Conservation (phyloP, 2,888 invertebrate species). For the Agrochola lychnidis region DNA sequence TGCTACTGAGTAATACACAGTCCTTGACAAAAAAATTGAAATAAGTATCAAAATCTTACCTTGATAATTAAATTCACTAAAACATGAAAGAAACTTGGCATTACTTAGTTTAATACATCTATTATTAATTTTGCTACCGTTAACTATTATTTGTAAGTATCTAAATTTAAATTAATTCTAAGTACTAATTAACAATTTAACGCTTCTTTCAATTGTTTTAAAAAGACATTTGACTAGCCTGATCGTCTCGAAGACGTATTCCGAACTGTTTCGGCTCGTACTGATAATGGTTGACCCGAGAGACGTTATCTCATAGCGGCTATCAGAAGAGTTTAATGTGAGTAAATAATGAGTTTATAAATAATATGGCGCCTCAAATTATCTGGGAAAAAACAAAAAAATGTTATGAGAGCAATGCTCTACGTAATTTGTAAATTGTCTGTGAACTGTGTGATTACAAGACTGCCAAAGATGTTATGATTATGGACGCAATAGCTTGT, state of each 20-base stretch:
- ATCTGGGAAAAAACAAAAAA: slow-evolving; percentile 26
- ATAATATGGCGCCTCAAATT: slow-evolving; percentile 42
- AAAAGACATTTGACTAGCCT: background rate
- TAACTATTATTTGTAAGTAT: background rate
- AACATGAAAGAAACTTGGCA: slow-evolving; percentile 45
- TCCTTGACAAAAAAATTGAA: no score
- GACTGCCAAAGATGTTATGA: background rate
- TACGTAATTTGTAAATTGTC: slow-evolving; percentile 2
- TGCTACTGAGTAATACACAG: background rate
- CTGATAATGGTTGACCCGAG: slow-evolving; percentile 48
- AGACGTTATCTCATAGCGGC: slow-evolving; percentile 22
- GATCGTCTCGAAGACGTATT: background rate
- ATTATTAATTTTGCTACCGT: background rate
- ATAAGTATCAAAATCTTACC: slow-evolving; percentile 43
- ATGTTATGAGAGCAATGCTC: background rate
- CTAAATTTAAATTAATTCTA: background rate
- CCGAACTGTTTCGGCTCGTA: slow-evolving; percentile 22
- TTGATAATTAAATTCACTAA: slow-evolving; percentile 57
- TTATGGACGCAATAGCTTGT: background rate
- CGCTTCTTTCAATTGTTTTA: background rate
- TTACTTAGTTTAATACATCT: slow-evolving; percentile 6
- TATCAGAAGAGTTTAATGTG: slow-evolving; percentile 36
- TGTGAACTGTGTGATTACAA: background rate
- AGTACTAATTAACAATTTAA: background rate
- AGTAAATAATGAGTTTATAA: slow-evolving; percentile 46